Evolutionary conservation across 1,140 invertebrate genomes (phyloP).

Genomic region (Platyura marginata): DNA sequence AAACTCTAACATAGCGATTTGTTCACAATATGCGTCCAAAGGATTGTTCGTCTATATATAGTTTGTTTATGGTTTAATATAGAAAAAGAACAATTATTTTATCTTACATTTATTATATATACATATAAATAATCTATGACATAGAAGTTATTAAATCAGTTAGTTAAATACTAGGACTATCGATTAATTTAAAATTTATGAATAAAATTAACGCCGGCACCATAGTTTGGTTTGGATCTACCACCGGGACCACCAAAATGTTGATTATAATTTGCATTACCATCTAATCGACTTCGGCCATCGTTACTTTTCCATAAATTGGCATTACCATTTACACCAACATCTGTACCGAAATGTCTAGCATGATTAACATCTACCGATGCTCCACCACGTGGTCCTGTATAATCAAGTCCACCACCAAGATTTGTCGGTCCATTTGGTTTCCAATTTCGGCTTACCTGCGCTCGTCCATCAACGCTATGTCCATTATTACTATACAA

Average conservation of each 20-base stretch:
- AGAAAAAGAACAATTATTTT: too few relatives aligned
- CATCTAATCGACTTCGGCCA: conserved; percentile 3
- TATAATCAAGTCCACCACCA: background rate
- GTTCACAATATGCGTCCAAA: too few relatives aligned
- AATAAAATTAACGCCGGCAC: conserved; percentile 3
- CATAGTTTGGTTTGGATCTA: conserved; percentile 6
- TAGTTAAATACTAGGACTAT: too few relatives aligned
- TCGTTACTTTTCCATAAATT: conserved; percentile 5
- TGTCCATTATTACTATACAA: background rate
- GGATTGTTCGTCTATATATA: too few relatives aligned
- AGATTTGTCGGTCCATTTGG: background rate
- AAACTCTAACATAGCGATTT: too few relatives aligned
- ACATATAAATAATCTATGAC: too few relatives aligned
- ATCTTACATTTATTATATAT: too few relatives aligned
- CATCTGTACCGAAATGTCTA: conserved; percentile 5
- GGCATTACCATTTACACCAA: conserved; percentile 4
- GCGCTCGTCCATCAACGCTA: background rate
- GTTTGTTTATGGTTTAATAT: too few relatives aligned
- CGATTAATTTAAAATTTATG: conserved; percentile 7
- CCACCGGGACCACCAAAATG: conserved; percentile 8
- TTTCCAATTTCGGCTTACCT: background rate
- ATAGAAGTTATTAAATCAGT: too few relatives aligned
- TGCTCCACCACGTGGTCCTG: background rate
- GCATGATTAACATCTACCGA: background rate
- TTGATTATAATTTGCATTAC: conserved; percentile 5